Evolutionary conservation across 2,888 invertebrate species (phyloP), one percentile per base, ranked within the genome.

Genomic region (Pseudoips prasinana): DNA sequence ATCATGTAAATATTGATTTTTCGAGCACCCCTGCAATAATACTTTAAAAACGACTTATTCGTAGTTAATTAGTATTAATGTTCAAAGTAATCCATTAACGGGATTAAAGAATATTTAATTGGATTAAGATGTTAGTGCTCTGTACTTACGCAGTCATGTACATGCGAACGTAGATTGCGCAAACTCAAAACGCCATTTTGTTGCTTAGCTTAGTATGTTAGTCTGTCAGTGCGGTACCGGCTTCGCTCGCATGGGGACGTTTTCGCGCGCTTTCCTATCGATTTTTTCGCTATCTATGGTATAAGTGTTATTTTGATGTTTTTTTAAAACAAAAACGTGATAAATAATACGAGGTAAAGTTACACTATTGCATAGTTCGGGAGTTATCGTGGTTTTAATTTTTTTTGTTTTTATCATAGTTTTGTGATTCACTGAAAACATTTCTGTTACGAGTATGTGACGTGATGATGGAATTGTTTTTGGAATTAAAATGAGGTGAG

Each of bases 271-370:
- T 39, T 48, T 47, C 39, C 38, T 73, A 81, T 82, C 66, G 79
- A 81, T 78, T 66, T 58, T 39, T 46, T 49, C 53, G 62, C 39
- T 42, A 31, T 39, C 43, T 39, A 43, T 45, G 36, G 51, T 52
- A 57, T 34, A 7, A 53, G 67, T 78, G 75, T 79, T 79, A 74
- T 76, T 78, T 70, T 73, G 59, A 64, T 73, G 73, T 80, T 83
- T 80, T 56, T 40, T 48, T 22, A 50, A n/a, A 14, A 35, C 44
- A 50, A 75, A 78, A 80, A 73, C 74, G 68, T 71, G 53, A 66
- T 57, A 59, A 73, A 74, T 72, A 74, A 68, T 69, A 56, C 69
- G 43, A 32, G 44, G 44, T 59, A 48, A 39, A 44, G 46, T 38
- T 34, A 40, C 38, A 56, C 50, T 11, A 28, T 32, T 25, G 10